phyloP scores from a whole-genome alignment of 2,113 vertebrate species.

The Carassius carassius region DNA sequence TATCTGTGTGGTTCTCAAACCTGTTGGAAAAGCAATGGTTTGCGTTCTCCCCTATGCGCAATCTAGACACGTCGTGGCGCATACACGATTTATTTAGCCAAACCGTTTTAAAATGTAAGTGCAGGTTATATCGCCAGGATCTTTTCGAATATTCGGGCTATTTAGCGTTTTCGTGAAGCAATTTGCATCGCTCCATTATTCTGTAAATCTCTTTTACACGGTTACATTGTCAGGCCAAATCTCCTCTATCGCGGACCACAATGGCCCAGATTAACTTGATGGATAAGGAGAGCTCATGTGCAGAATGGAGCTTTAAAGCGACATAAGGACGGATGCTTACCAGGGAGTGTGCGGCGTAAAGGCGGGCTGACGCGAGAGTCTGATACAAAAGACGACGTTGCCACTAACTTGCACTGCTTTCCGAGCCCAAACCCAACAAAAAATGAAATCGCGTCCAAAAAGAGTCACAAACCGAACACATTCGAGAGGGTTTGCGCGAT shows the following conservation, averaged over 20 bases:
- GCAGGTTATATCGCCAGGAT: conserved; percentile 10
- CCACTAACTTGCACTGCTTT: conserved; percentile 54
- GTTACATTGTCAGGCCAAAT: conserved; percentile 69
- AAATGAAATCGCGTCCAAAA: conserved; percentile 8
- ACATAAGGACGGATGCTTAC: conserved; percentile 69
- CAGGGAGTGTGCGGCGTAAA: conserved; percentile 79
- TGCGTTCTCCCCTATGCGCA: conserved; percentile 51
- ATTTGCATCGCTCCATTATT: conserved; percentile 75
- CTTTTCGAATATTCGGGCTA: conserved; percentile 43
- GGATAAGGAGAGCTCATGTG: conserved; percentile 66
- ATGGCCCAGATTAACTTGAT: conserved; percentile 71
- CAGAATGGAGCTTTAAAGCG: conserved; percentile 72
- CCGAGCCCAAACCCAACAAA: conserved; percentile 7
- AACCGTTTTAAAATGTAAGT: conserved; percentile 15
- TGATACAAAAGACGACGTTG: conserved; percentile 69
- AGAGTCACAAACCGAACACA: background rate
- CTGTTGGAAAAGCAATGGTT: conserved; percentile 47
- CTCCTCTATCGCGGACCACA: conserved; percentile 69
- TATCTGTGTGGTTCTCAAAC: conserved; percentile 26
- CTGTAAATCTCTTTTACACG: conserved; percentile 74
- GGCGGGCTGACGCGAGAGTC: conserved; percentile 74
- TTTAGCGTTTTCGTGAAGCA: conserved; percentile 70
- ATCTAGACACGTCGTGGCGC: conserved; percentile 48
- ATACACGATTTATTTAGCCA: conserved; percentile 38
- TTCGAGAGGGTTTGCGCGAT: background rate